A percentile compares a stretch with the other conserved stretches of the same genome.
Evolutionary conservation across 2,888 invertebrate genomes (phyloP).

Genomic region (Physocephala rufipes): DNA sequence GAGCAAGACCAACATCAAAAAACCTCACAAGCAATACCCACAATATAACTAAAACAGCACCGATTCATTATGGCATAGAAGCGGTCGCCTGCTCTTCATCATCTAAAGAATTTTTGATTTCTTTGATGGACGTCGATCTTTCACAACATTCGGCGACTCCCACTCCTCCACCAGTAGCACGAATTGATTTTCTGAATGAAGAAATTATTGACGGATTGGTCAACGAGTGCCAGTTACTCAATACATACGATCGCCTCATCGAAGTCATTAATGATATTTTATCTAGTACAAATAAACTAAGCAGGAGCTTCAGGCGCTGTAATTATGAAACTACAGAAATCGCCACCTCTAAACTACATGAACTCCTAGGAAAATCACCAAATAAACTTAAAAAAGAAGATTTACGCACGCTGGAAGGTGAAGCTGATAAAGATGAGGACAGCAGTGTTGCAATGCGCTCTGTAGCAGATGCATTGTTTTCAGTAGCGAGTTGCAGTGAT

Average conservation of each 20-base stretch:
- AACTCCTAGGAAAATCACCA: constrained; percentile 69
- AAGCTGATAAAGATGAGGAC: constrained; percentile 89
- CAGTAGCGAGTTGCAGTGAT: not conserved
- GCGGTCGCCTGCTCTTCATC: constrained; percentile 15
- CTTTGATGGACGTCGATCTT: not conserved
- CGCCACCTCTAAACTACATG: constrained; percentile 61
- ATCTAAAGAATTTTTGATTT: constrained; percentile 2
- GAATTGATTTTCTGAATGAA: constrained; percentile 74
- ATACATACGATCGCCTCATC: constrained; percentile 76
- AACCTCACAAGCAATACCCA: not conserved
- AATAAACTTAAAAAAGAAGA: constrained; percentile 76
- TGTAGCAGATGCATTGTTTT: constrained; percentile 25
- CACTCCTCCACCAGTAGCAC: constrained; percentile 43
- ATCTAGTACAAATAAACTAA: constrained; percentile 73
- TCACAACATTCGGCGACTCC: constrained; percentile 45
- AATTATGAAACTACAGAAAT: constrained; percentile 67
- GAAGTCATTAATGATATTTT: constrained; percentile 83
- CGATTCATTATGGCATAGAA: not conserved
- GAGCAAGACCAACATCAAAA: not conserved
- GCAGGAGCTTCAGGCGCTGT: constrained; percentile 73
- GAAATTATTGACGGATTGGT: constrained; percentile 78
- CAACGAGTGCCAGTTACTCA: constrained; percentile 75
- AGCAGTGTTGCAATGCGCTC: constrained; percentile 65
- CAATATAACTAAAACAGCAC: not conserved
- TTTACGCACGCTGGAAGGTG: constrained; percentile 76